Conservation (phyloP, 2,888 invertebrate species). For the Drosophila paramelanica region DNA sequence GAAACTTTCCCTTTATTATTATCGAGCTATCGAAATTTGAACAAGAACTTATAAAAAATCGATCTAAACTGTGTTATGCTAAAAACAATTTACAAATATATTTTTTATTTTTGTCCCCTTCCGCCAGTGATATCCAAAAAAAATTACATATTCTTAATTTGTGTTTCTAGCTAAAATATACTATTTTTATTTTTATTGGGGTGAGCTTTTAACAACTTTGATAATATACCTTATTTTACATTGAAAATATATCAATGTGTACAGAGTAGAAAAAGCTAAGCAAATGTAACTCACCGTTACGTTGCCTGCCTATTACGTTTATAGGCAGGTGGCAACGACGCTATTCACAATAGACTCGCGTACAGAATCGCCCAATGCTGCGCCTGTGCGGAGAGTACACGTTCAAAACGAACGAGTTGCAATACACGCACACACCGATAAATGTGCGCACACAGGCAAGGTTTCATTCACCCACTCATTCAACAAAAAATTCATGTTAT, state of each 20-base stretch:
- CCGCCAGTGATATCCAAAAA: no score
- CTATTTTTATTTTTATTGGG: no score
- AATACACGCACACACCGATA: constrained; percentile 16
- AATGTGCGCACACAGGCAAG: constrained; percentile 6
- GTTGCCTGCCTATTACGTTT: constrained; percentile 18
- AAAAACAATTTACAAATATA: no score
- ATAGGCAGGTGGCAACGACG: constrained; percentile 36
- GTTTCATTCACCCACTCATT: constrained; percentile 73
- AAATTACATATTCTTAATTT: no score
- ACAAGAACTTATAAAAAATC: no score
- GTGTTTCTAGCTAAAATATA: no score
- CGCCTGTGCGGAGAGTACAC: constrained; percentile 59
- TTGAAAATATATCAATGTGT: background rate
- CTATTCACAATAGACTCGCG: constrained; percentile 49
- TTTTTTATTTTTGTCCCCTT: no score
- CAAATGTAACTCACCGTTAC: constrained; percentile 31
- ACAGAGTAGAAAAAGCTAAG: background rate
- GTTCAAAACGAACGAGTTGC: constrained; percentile 58
- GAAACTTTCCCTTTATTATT: background rate
- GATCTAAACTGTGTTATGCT: no score
- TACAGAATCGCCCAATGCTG: constrained; percentile 44
- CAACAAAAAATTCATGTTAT: constrained; percentile 74
- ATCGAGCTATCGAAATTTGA: background rate
- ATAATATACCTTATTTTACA: background rate
- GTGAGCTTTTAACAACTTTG: no score